Base-by-base conservation (phyloP, 2,888 invertebrate species). In the Lepidochitona cinerea region DNA sequence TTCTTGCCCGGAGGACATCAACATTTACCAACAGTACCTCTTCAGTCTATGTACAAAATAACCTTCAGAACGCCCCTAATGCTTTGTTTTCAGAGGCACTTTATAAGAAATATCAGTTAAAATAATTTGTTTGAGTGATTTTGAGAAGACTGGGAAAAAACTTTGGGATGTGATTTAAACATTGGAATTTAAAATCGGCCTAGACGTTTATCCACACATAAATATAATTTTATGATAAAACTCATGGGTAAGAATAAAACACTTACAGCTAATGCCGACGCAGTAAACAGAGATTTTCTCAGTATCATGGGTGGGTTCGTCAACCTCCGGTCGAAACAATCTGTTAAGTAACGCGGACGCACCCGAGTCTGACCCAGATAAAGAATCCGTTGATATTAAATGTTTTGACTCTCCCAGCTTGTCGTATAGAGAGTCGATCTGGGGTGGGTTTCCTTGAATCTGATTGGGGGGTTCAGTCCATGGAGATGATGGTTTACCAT, bases 211-310 rank as follows among this genome's bases (percentile, higher is more conserved):
- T 41, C 41, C 41, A 41, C 41, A 41, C 18, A 18, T 41, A 41
- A 9, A 41, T 41, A 18, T 41, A 41, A 18, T 18, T 41, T 18
- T 41, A 41, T 41, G 41, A 41, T 18, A n/a, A n/a, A n/a, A 49
- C 1, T 12, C 29, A 68, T 2, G n/a, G 0, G 14, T 37, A 68
- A 68, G 2, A 2, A 26, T 5, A 18, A 26, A 49, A 3, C 37
- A 79, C 76, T 75, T 66, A 78, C 80, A 75, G 29, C 76, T 35
- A 18, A 74, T n/a, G 12, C 66, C 67, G 36, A 77, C 73, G 68
- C 74, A 74, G 33, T 52, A 76, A 18, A 76, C 68, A 29, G 80
- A 74, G 2, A 83, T 69, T 66, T 68, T 79, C 73, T 83, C 81
- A 54, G 83, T 78, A 12, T 75, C 33, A 6, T 23, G 29, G 33